A percentile compares a stretch with the other conserved stretches of the same genome.
phyloP scores from a whole-genome alignment of 64 coral and sea anemone genomes.

The Pocillopora verrucosa region DNA sequence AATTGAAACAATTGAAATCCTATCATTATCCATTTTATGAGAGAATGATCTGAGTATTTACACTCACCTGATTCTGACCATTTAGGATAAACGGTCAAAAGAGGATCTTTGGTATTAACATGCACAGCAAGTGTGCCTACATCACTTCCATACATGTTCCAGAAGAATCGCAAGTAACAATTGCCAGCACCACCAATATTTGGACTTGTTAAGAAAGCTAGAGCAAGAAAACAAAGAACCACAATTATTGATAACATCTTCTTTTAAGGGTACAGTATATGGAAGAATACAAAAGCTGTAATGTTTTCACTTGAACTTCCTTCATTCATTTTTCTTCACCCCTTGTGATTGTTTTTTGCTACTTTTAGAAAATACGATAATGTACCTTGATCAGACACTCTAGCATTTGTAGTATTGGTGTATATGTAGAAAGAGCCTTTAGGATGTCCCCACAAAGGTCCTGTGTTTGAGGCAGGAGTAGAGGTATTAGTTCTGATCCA shows the following conservation, averaged over 20 bases:
- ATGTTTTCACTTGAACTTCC: too few species aligned
- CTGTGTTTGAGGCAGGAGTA: slow-evolving; percentile 61
- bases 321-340: too few species aligned
- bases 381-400: slow-evolving; percentile 45
- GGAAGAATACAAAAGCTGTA: too few species aligned
- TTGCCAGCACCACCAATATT: slow-evolving; percentile 31
- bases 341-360: too few species aligned
- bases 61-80: slow-evolving; percentile 41
- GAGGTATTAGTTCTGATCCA: slow-evolving; percentile 64
- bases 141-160: slow-evolving; percentile 86
- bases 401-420: slow-evolving; percentile 53
- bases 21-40: too few species aligned
- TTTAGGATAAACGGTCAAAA: background rate
- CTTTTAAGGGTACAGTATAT: too few species aligned
- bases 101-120: slow-evolving; percentile 34
- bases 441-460: slow-evolving; percentile 79
- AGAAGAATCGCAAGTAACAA: slow-evolving; percentile 71
- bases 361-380: background rate
- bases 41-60: background rate
- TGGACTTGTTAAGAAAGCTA: slow-evolving; percentile 61
- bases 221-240: slow-evolving; percentile 5
- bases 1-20: too few species aligned
- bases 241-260: background rate
- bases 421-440: slow-evolving; percentile 68
- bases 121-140: slow-evolving; percentile 63